Evolutionary conservation across 92 coral and sea anemone genomes (phyloP).

Genomic region (Epizoanthus illoricatus): DNA sequence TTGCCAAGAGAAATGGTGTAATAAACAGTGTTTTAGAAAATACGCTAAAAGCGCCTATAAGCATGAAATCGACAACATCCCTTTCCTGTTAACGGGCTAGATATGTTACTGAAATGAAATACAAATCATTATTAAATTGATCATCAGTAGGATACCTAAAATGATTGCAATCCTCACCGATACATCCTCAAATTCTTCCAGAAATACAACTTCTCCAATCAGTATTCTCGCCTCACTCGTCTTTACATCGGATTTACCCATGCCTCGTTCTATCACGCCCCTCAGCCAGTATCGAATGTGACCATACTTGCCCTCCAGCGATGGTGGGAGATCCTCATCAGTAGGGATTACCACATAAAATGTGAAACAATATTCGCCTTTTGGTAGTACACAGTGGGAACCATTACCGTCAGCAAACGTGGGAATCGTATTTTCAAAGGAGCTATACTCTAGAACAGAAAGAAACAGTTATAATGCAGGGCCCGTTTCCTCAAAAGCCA

Average conservation of each 20-base stretch:
- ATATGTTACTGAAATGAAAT: background rate
- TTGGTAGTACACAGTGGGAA: background rate
- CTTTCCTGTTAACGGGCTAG: no score
- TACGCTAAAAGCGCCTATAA: no score
- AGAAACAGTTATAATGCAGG: no score
- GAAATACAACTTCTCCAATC: conserved; percentile 53
- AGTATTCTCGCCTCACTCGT: conserved; percentile 48
- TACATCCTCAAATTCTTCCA: conserved; percentile 56
- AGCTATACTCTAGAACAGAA: background rate
- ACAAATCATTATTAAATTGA: background rate
- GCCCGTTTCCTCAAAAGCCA: no score
- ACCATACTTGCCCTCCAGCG: conserved; percentile 67
- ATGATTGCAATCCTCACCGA: conserved; percentile 26
- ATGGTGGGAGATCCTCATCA: conserved; percentile 67
- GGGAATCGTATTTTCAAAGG: background rate
- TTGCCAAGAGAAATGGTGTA: no score
- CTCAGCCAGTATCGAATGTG: conserved; percentile 69
- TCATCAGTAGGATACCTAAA: background rate
- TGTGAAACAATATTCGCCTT: conserved; percentile 52
- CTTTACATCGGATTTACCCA: conserved; percentile 57
- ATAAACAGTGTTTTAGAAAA: no score
- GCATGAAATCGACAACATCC: no score
- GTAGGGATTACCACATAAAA: conserved; percentile 67
- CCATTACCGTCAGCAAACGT: background rate
- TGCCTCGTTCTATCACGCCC: conserved; percentile 63